Base-by-base conservation (phyloP, 2,113 vertebrate genomes). In the Scalopus aquaticus region DNA sequence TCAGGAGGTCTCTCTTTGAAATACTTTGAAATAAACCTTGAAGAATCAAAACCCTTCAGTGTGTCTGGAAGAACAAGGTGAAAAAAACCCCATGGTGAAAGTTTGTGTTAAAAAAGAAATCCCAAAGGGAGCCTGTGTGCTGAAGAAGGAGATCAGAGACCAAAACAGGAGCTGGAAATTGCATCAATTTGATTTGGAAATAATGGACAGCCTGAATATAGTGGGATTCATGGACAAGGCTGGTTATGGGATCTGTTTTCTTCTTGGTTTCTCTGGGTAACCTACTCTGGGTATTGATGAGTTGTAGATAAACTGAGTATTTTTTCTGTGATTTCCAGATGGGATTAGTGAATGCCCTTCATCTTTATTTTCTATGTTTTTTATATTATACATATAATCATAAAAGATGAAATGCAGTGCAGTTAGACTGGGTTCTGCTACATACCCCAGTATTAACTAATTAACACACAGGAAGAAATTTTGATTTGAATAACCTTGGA, bases 31-130 rank as follows among this genome's bases (percentile, higher is more conserved):
- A 96, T 97, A 95, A 96, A 94, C 95, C 92, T 97, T 76, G 78
- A 97, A 96, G 96, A 97, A 95, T 96, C 88, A 96, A 97, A 97
- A 96, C 67, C 82, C 88, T 96, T 97, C 94, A 58, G 86, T 93
- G 73, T 95, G 84, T 96, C 94, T 96, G 42, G 77, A 95, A 96
- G 96, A 97, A 96, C 85, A 97, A 96, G 95, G 95, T 96, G 90
- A 83, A 76, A 92, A 94, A 95, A 92, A 67, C 1, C 62, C 87
- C 74, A 37, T 83, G 73, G 90, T 89, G 90, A 94, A 96, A 96
- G 93, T 94, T 80, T 86, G 77, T 91, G 88, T 93, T 96, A 82
- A 83, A 97, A 97, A 94, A 95, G 84, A 94, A 97, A 92, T 96
- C 80, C 96, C 93, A 54, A 96, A 97, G 95, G 93, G 80, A 92